Percentiles rank a stretch among this genome's conserved stretches.
These are phyloP conservation scores for Panagrolaimus sp. DNA, from an alignment of 1,140 invertebrate species.

Conservation along the genomic window DNA sequence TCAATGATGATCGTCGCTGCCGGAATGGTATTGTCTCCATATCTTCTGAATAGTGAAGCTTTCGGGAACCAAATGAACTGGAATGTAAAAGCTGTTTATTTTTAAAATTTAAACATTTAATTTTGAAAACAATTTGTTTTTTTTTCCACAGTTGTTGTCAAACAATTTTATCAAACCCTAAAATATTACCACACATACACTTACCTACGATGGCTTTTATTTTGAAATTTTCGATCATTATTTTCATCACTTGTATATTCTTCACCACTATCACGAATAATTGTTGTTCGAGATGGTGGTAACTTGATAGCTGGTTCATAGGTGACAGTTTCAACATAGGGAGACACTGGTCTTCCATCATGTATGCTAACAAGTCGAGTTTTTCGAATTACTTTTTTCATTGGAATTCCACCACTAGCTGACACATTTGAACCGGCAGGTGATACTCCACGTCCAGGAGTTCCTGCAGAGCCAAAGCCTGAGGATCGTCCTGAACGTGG, in stretches of 20 bases:
- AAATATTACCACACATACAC: too few species aligned
- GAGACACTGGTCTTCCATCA: slow-evolving; percentile 53
- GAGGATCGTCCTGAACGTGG: slow-evolving; percentile 14
- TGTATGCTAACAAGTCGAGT: slow-evolving; percentile 53
- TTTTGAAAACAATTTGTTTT: too few species aligned
- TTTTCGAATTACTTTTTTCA: slow-evolving; percentile 43
- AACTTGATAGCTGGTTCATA: slow-evolving; percentile 23
- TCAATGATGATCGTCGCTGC: neutral
- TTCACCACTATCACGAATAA: neutral
- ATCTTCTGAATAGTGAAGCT: neutral
- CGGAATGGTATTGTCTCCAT: neutral
- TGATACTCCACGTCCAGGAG: neutral
- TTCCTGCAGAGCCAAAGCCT: slow-evolving; percentile 20
- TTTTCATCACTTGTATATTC: neutral
- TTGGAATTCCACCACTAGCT: slow-evolving; percentile 18
- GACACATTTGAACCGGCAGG: neutral
- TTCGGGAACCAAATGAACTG: neutral
- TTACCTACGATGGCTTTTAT: neutral
- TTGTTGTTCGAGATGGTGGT: neutral
- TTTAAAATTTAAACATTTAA: neutral
- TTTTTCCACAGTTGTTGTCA: too few species aligned
- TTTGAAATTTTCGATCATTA: neutral
- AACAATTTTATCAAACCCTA: too few species aligned
- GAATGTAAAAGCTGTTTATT: neutral
- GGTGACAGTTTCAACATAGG: slow-evolving; percentile 50